phyloP scores from a whole-genome alignment of 2,888 invertebrate genomes.

The Ectemnius continuus region DNA sequence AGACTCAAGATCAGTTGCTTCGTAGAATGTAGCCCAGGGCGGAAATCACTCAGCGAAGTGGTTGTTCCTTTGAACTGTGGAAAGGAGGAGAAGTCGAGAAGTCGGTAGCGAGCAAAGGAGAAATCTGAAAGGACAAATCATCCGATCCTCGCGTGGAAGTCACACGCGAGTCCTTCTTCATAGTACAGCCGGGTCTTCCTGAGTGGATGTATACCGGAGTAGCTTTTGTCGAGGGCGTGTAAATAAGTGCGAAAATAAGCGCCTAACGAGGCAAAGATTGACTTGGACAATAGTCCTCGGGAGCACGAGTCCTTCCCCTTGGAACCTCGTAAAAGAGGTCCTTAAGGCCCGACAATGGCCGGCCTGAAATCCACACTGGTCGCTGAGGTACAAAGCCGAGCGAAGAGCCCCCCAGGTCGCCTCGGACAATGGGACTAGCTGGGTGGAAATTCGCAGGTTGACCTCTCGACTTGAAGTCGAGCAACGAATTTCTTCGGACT shows the following conservation, averaged over 20 bases:
- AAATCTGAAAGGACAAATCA: neutral
- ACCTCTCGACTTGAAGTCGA: slow-evolving; percentile 53
- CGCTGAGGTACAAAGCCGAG: slow-evolving; percentile 45
- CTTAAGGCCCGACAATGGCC: slow-evolving; percentile 67
- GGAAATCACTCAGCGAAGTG: slow-evolving; percentile 27
- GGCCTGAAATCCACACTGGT: slow-evolving; percentile 73
- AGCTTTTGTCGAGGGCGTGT: slow-evolving; percentile 59
- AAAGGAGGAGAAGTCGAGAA: neutral
- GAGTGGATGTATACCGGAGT: slow-evolving; percentile 12
- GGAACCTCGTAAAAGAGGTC: slow-evolving; percentile 64
- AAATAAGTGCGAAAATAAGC: slow-evolving; percentile 77
- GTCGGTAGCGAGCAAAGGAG: neutral
- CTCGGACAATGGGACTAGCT: slow-evolving; percentile 65
- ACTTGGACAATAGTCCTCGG: slow-evolving; percentile 71
- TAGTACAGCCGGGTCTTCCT: neutral
- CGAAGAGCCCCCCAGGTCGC: slow-evolving; percentile 18
- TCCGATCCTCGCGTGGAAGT: slow-evolving; percentile 24
- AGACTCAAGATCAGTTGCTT: slow-evolving; percentile 1
- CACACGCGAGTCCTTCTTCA: slow-evolving; percentile 9
- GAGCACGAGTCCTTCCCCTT: slow-evolving; percentile 67
- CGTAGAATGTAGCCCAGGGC: slow-evolving; percentile 8
- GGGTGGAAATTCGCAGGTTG: slow-evolving; percentile 75
- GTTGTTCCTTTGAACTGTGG: slow-evolving; percentile 10
- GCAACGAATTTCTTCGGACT: slow-evolving; percentile 20
- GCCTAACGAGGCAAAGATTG: slow-evolving; percentile 78